Evolutionary conservation across 2,797 vertebrate genomes (phyloP), one percentile per base, ranked within the genome.

Genomic region (Brachyrhaphis roseni): DNA sequence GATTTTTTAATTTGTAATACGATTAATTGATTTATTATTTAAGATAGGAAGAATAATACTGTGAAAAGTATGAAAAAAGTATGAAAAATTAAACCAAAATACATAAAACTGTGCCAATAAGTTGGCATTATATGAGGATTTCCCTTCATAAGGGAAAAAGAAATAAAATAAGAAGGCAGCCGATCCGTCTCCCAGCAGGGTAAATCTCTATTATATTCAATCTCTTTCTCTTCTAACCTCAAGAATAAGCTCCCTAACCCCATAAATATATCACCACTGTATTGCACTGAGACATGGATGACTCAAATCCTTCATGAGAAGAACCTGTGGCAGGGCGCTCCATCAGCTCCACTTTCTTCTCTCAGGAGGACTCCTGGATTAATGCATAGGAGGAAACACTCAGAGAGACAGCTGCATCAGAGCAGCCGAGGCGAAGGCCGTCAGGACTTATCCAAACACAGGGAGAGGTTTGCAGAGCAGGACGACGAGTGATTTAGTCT

Each of bases 221-320:
- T 76, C 85, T 71, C n/a, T 86, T 78, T 77, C 82, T 79, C 55
- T 79, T 75, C 64, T 78, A 39, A 84, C 83, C 75, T 89, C 83
- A 75, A 74, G 66, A 87, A 89, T 74, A 77, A 89, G 84, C 51
- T 78, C 85, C 80, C 73, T 75, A 77, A 86, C 86, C 74, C 75
- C 87, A 78, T 81, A 83, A 86, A 90, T 84, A 87, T 46, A 89
- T 83, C 82, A 83, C 51, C 66, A 8, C 46, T 13, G 43, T 43
- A 74, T 75, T 79, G 72, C 84, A 82, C 31, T 78, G 34, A 83
- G 86, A 87, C 81, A 73, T 66, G 78, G 83, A 78, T 62, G 78
- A 85, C 79, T 41, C 78, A 78, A 28, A 31, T 78, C 74, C 47
- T 74, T 81, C 26, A 43, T 10, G 13, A 82, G 75, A 70, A 76